Base-by-base conservation (phyloP, 2,113 vertebrate species). In the Zosterops hypoxanthus region DNA sequence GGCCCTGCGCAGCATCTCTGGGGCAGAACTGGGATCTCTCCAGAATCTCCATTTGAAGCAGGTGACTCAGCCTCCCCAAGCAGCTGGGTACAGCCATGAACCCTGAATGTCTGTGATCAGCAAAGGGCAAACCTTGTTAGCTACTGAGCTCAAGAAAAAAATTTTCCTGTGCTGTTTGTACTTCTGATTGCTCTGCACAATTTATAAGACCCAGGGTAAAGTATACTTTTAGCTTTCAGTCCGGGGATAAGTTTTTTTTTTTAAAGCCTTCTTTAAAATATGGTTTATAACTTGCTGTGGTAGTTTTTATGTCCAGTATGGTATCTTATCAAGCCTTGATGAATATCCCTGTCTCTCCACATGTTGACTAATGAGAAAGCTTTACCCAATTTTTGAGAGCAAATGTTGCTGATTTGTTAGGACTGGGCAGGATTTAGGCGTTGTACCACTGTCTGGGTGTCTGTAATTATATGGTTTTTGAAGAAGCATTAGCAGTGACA, bases 101-200 rank as follows among this genome's bases (percentile, higher is more conserved):
- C 36, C 53, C 66, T 80, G 49, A 46, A 42, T 0, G 0, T 33
- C 39, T 55, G 15, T 2, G 2, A 39, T 55, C 17, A 63, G 44
- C 57, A 63, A 26, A 14, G 25, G 28, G 39, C 21, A 88, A 95
- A 59, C 22, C 12, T 53, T 69, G 47, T 16, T 23, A 44, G 33
- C 11, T 66, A 14, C 25, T 46, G 28, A 70, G 60, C 65, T 79
- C 47, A 66, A 41, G 21, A 79, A 33, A 21, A 65, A 26, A 57
- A 5, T 75, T 86, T 55, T 68, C 16, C 57, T 68, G 44, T 47
- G 44, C 28, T 90, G 9, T 52, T 76, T 52, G 12, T 59, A 57
- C 65, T 82, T 34, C 13, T 11, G 25, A 46, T 31, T 85, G 53
- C 7, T 79, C 75, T 42, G 44, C 25, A 41, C 8, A 20, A 10